Conservation (phyloP, 2,797 vertebrate genomes). For the Argya squamiceps region DNA sequence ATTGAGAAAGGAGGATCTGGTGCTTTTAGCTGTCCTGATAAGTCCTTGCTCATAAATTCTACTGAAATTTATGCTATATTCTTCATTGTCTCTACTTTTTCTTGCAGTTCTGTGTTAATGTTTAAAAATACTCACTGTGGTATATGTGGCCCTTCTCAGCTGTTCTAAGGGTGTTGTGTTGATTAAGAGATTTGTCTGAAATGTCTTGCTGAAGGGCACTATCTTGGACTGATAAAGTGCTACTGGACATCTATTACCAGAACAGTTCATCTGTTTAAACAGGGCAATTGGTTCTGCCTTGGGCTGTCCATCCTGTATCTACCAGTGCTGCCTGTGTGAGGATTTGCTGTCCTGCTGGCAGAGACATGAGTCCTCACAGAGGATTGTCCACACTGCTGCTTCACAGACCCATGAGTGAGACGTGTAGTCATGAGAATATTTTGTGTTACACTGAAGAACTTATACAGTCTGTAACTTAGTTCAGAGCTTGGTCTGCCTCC, state of each 20-base stretch:
- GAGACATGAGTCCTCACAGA: background rate
- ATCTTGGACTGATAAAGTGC: background rate
- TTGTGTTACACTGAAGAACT: background rate
- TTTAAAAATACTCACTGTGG: background rate
- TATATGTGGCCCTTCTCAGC: background rate
- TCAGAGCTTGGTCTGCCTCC: background rate
- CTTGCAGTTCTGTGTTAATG: background rate
- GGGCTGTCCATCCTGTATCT: background rate
- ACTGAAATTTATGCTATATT: background rate
- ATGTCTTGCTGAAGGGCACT: background rate
- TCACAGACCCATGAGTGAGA: background rate
- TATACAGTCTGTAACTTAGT: rapidly evolving
- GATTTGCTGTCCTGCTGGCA: background rate
- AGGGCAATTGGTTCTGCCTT: background rate
- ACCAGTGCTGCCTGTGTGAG: background rate
- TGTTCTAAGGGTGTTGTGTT: background rate
- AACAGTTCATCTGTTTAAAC: background rate
- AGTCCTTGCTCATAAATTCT: background rate
- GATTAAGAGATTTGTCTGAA: background rate
- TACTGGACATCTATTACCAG: background rate
- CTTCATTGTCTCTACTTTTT: background rate
- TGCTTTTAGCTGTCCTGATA: background rate
- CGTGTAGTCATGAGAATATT: rapidly evolving
- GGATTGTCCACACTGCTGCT: rapidly evolving
- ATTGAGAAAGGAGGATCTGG: background rate